phyloP scores from a whole-genome alignment of 2,113 vertebrate genomes.

The Spheniscus mendiculus region DNA sequence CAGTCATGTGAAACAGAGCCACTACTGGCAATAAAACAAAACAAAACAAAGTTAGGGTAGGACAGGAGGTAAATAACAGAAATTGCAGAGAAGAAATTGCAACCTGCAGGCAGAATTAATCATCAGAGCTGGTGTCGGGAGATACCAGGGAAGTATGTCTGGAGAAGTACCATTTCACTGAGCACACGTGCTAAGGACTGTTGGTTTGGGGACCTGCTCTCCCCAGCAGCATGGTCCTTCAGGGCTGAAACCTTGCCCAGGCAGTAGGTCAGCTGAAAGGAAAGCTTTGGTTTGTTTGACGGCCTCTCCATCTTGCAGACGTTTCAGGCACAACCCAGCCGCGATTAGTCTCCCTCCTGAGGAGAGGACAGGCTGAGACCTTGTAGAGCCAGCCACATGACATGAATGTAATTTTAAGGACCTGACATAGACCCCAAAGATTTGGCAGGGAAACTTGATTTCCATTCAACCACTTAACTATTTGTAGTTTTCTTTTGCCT shows the following conservation, averaged over 20 bases:
- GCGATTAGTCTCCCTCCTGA: background rate
- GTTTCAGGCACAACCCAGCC: background rate
- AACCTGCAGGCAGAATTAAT: background rate
- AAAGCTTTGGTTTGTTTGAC: background rate
- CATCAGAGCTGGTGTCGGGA: background rate
- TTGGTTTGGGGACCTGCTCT: background rate
- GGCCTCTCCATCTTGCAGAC: rapidly evolving
- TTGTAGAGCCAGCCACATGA: background rate
- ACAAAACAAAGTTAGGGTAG: background rate
- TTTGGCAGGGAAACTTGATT: background rate
- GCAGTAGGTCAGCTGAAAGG: background rate
- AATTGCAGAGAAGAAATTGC: background rate
- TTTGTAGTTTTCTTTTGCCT: background rate
- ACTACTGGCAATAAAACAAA: background rate
- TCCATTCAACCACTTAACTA: background rate
- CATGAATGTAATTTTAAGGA: background rate
- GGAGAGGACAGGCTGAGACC: background rate
- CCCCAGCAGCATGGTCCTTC: background rate
- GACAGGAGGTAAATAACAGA: background rate
- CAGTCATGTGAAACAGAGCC: background rate
- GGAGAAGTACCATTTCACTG: background rate
- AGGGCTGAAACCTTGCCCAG: background rate
- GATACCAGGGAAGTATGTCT: background rate
- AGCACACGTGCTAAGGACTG: rapidly evolving
- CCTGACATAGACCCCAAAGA: background rate